Conservation (phyloP, 2,113 vertebrate species). For the Tringa solitaria region DNA sequence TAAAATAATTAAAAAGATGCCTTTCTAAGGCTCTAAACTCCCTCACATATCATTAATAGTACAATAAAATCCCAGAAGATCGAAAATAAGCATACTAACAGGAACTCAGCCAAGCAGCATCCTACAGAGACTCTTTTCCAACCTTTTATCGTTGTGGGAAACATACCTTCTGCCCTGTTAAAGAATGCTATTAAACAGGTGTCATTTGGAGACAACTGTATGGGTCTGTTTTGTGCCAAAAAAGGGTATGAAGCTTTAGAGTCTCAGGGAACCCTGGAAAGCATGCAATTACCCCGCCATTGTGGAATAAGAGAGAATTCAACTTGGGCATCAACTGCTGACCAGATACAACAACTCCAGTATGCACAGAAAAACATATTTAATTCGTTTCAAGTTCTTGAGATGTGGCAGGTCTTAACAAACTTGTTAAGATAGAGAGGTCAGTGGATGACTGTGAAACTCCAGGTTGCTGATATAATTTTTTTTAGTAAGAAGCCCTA, state of each 20-base stretch:
- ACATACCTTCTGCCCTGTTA: not conserved
- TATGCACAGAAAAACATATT: not conserved
- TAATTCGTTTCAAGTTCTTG: not conserved
- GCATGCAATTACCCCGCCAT: not conserved
- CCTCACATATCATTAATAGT: conserved; percentile 32
- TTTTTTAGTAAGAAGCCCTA: not conserved
- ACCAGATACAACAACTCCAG: not conserved
- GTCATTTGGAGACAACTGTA: not conserved
- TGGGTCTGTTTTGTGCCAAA: not conserved
- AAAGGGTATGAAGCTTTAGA: not conserved
- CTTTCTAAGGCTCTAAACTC: not conserved
- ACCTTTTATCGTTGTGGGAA: not conserved
- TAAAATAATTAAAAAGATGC: conserved; percentile 34
- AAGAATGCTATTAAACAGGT: conserved; percentile 6
- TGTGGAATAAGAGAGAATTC: not conserved
- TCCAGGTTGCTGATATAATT: not conserved
- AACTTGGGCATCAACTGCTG: not conserved
- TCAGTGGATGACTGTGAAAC: rapidly evolving
- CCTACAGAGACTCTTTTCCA: conserved; percentile 20
- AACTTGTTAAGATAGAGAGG: not conserved
- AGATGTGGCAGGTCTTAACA: not conserved
- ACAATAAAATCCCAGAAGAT: conserved; percentile 34
- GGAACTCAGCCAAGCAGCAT: conserved; percentile 36
- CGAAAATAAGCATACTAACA: conserved; percentile 29
- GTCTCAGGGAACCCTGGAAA: not conserved